Percentiles rank a stretch among this genome's conserved stretches.
phyloP scores from a whole-genome alignment of 2,113 vertebrate species.

The Polyodon spathula region DNA sequence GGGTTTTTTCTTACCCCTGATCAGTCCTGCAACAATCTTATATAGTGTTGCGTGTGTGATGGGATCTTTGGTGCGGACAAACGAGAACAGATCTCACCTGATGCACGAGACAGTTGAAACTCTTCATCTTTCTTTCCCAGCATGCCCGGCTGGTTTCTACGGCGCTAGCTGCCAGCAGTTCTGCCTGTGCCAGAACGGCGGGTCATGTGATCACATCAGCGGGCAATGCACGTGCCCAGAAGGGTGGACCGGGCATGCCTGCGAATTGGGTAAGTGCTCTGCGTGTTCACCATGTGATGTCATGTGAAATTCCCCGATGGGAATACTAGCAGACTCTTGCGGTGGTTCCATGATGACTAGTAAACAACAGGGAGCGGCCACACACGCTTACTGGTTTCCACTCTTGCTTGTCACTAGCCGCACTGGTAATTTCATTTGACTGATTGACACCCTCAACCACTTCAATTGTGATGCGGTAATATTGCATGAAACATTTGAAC shows the following conservation, averaged over 20 bases:
- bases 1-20: background rate
- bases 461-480: no score
- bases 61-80: no score
- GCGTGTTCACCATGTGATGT: no score
- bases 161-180: slow-evolving; percentile 60
- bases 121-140: slow-evolving; percentile 38
- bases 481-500: no score
- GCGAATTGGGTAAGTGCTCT: slow-evolving; percentile 75
- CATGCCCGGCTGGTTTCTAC: slow-evolving; percentile 61
- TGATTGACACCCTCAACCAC: no score
- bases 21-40: background rate
- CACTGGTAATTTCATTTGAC: no score
- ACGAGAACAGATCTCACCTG: background rate
- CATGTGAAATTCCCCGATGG: no score
- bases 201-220: slow-evolving; percentile 54
- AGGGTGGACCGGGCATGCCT: slow-evolving; percentile 75
- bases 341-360: no score
- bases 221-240: slow-evolving; percentile 63
- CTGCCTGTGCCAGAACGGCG: slow-evolving; percentile 78
- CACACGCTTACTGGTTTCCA: no score
- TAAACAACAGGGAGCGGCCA: no score
- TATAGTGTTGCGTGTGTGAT: background rate
- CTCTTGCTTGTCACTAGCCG: no score
- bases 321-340: no score
- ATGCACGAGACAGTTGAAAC: accelerated